These are phyloP conservation scores for Cichladusa arquata DNA, from an alignment of 2,113 vertebrate species.

Conservation along the genomic window DNA sequence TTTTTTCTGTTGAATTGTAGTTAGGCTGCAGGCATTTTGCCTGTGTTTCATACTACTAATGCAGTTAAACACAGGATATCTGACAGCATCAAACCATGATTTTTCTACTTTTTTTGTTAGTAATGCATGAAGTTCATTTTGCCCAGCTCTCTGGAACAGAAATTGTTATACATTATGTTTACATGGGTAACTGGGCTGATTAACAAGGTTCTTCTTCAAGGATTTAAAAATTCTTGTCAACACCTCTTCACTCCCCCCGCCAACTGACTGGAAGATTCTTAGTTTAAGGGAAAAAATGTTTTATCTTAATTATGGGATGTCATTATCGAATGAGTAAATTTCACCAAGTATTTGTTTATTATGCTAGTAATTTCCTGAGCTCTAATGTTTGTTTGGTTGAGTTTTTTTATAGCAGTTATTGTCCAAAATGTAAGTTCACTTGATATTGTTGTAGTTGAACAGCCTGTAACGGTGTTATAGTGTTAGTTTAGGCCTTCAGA, in stretches of 20 bases:
- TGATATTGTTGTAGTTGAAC: neutral
- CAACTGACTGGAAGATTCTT: neutral
- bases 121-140: neutral
- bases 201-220: neutral
- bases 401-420: neutral
- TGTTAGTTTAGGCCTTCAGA: neutral
- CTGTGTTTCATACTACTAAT: neutral
- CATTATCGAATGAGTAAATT: neutral
- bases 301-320: neutral
- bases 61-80: neutral
- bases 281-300: neutral
- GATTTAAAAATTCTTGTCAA: neutral
- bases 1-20: neutral
- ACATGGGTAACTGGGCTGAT: neutral
- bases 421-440: neutral
- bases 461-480: neutral
- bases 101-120: neutral
- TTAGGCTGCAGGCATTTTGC: neutral
- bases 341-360: neutral
- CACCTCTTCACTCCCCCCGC: neutral
- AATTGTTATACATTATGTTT: neutral
- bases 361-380: neutral
- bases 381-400: neutral
- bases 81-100: neutral
- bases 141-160: neutral